Evolutionary conservation across 2,888 invertebrate species (phyloP).

Genomic region (Sphaerophoria rueppellii): DNA sequence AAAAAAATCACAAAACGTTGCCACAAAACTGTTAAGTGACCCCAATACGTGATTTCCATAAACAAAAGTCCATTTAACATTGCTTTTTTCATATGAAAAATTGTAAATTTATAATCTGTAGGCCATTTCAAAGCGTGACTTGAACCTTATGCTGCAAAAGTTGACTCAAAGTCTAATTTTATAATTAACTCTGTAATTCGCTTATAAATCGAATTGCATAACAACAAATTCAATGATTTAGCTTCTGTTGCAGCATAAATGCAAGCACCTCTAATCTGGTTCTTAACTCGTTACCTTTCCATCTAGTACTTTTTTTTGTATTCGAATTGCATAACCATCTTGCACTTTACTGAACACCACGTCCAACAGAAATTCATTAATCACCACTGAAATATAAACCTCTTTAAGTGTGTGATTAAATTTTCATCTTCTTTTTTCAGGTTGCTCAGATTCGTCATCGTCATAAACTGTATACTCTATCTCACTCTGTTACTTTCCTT

Average conservation of each 20-base stretch:
- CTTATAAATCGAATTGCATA: slow-evolving; percentile 56
- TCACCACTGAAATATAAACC: slow-evolving; percentile 17
- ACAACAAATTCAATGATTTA: slow-evolving; percentile 22
- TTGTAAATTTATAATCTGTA: slow-evolving; percentile 62
- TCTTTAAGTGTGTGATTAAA: slow-evolving; percentile 21
- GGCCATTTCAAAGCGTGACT: slow-evolving; percentile 64
- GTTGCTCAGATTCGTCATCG: background rate
- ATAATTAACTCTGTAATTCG: slow-evolving; percentile 43
- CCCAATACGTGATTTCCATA: slow-evolving; percentile 69
- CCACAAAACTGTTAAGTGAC: slow-evolving; percentile 64
- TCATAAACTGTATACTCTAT: background rate
- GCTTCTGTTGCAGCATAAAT: background rate
- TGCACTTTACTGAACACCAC: background rate
- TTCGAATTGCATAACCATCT: background rate
- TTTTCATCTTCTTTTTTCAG: slow-evolving; percentile 8
- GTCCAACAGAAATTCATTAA: background rate
- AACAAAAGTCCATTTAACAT: slow-evolving; percentile 29
- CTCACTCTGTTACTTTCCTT: slow-evolving; percentile 35
- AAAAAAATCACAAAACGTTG: slow-evolving; percentile 44
- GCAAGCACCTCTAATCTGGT: background rate
- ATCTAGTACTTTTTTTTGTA: background rate
- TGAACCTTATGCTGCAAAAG: slow-evolving; percentile 25
- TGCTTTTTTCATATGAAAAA: slow-evolving; percentile 38
- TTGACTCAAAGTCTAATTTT: slow-evolving; percentile 26
- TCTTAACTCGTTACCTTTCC: slow-evolving; percentile 23